Base-by-base conservation (phyloP, 2,888 invertebrate species). In the Drosophila lutescens region DNA sequence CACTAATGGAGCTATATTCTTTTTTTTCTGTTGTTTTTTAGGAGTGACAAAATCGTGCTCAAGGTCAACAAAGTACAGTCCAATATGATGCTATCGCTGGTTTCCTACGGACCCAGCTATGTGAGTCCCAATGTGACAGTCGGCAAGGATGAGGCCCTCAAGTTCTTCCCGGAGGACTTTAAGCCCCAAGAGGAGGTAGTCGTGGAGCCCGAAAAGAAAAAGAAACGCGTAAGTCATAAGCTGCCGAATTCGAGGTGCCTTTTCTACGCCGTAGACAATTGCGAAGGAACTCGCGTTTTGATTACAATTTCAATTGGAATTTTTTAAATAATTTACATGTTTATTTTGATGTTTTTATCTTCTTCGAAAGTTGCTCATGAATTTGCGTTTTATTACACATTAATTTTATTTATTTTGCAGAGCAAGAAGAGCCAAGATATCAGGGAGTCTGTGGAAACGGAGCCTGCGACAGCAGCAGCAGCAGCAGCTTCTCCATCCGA, bases 61-160 rank as follows among this genome's bases (percentile, higher is more conserved):
- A 95, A 96, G 92, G 91, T 96, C 13, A 94, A 94, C 23, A 94
- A 94, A 75, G 93, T 94, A 15, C 94, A 94, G 12, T 94, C 94
- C 2, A 94, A 95, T 7, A 94, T 95, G 34, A 93, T 96, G 38
- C 91, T 94, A 0, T 93, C 93, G 2, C 94, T 97, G 75, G 92
- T 94, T 5, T 93, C 94, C 20, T 93, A 95, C 47, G 94, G 95
- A 0, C 96, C 96, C 0, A 93, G 95, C 20, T 95, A 95, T 89
- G 94, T 95, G 26, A 95, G 96, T 85, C 93, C 93, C 8, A 95
- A 96, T 87, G 93, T 94, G 0, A 94, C 94, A 4, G 92, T 93
- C 36, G 96, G 96, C 0, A 93, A 92, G 32, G 92, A 92, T 51
- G 96, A 96, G 82, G 94, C 95, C 60, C 91, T 93, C 3, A 90